Evolutionary conservation across 2,113 vertebrate species (phyloP).

Genomic region (Chlorodrepanis virens): DNA sequence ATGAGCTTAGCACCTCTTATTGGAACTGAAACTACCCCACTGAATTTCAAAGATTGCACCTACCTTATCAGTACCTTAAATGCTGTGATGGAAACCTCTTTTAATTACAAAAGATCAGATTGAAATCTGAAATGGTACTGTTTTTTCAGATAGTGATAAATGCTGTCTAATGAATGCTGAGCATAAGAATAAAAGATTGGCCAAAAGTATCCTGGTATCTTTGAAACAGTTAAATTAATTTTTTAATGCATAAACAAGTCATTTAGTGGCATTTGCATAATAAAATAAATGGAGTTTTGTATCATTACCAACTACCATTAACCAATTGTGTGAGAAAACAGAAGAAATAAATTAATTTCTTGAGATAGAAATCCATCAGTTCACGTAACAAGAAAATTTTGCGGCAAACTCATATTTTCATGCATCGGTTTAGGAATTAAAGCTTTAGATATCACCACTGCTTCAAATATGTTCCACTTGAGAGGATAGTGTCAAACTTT

Average conservation of each 20-base stretch:
- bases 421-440: background rate
- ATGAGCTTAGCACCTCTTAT: background rate
- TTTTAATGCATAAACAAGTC: background rate
- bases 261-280: background rate
- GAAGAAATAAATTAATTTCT: background rate
- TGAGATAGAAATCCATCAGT: background rate
- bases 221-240: background rate
- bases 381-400: rapidly evolving
- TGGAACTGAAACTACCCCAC: background rate
- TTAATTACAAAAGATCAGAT: background rate
- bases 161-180: background rate
- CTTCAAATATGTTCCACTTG: background rate
- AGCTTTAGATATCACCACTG: background rate
- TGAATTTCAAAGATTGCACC: background rate
- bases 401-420: background rate
- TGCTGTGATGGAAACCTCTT: background rate
- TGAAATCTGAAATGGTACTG: background rate
- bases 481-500: background rate
- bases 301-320: background rate
- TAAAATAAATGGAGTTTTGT: background rate
- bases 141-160: background rate
- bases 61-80: background rate
- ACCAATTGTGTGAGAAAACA: background rate
- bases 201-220: background rate
- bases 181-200: background rate